Evolutionary conservation across 1,140 invertebrate genomes (phyloP).

Genomic region (Hormaphis cornu): DNA sequence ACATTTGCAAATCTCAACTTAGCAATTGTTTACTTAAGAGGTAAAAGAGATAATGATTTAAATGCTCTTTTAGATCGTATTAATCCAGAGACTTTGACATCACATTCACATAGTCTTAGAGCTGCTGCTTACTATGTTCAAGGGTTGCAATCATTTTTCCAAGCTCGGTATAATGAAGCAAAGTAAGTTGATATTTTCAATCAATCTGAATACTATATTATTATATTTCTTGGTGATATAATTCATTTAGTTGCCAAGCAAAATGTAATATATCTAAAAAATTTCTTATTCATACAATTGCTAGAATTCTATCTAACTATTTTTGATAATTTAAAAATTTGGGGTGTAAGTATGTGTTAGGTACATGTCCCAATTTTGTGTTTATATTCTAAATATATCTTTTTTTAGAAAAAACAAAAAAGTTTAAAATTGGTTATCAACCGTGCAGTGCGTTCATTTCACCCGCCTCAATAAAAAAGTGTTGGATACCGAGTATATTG

Average conservation of each 20-base stretch:
- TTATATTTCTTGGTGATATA: neutral
- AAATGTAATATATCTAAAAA: no score
- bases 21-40: constrained; percentile 89
- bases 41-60: constrained; percentile 77
- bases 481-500: no score
- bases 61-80: constrained; percentile 76
- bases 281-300: no score
- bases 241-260: constrained; percentile 4
- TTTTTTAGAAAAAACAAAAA: no score
- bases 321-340: no score
- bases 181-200: constrained; percentile 65
- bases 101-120: constrained; percentile 77
- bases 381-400: no score
- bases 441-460: no score
- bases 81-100: constrained; percentile 71
- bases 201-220: neutral
- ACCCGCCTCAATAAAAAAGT: no score
- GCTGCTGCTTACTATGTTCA: constrained; percentile 92
- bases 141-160: constrained; percentile 92
- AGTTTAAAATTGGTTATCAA: no score
- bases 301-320: no score
- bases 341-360: no score
- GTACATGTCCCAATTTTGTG: no score
- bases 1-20: constrained; percentile 92
- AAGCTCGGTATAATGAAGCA: constrained; percentile 88